phyloP scores from a whole-genome alignment of 2,888 invertebrate species.

The Acronicta psi region DNA sequence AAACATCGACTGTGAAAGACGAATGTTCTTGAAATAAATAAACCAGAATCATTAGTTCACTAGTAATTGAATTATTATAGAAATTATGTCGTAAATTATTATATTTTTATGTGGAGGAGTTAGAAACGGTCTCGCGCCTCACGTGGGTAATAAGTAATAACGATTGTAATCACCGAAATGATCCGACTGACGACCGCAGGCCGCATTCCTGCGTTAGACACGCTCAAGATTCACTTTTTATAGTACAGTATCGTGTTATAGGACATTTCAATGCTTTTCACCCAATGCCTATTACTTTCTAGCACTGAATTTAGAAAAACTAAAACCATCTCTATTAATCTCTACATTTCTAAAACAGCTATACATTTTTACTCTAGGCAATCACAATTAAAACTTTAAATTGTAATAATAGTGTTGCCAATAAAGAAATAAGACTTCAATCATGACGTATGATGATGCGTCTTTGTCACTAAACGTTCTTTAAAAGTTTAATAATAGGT shows the following conservation, averaged over 20 bases:
- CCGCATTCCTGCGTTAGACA: slow-evolving; percentile 73
- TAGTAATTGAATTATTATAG: slow-evolving; percentile 25
- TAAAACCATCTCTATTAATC: background rate
- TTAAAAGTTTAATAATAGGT: slow-evolving; percentile 76
- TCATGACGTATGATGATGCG: slow-evolving; percentile 49
- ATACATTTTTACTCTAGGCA: slow-evolving; percentile 46
- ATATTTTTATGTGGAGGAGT: slow-evolving; percentile 11
- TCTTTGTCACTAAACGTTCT: slow-evolving; percentile 71
- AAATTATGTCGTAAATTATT: slow-evolving; percentile 20
- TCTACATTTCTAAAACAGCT: background rate
- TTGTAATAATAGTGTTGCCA: slow-evolving; percentile 38
- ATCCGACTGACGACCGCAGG: slow-evolving; percentile 66
- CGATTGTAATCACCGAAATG: slow-evolving; percentile 75
- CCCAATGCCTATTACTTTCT: slow-evolving; percentile 40
- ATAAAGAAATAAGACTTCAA: slow-evolving; percentile 50
- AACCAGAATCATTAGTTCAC: background rate
- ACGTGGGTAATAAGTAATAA: slow-evolving; percentile 63
- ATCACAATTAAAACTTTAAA: slow-evolving; percentile 47
- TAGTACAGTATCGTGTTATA: slow-evolving; percentile 43
- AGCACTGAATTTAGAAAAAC: slow-evolving; percentile 7
- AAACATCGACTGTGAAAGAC: no score
- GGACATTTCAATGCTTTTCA: slow-evolving; percentile 54
- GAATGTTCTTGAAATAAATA: slow-evolving; percentile 2
- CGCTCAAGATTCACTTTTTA: slow-evolving; percentile 65
- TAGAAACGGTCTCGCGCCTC: slow-evolving; percentile 13